Evolutionary conservation across 2,888 invertebrate species (phyloP).

Genomic region (Netelia inedita): DNA sequence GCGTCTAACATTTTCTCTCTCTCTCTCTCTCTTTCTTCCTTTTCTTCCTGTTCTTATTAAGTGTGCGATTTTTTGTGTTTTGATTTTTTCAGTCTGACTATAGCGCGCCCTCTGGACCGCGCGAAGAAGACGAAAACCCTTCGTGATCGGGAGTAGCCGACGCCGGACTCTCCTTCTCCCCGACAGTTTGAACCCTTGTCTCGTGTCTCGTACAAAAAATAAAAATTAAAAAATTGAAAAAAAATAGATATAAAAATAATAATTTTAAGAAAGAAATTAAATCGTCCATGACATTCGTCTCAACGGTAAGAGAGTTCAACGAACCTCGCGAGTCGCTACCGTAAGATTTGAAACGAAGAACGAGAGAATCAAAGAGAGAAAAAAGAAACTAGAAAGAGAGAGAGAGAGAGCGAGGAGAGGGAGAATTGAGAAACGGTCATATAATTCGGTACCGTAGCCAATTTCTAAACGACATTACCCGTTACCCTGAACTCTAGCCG

Average conservation of each 20-base stretch:
- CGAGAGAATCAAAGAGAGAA: not conserved
- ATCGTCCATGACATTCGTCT: not conserved
- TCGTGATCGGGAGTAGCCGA: conserved; percentile 27
- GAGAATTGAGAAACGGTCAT: conserved; percentile 26
- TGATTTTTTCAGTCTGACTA: not conserved
- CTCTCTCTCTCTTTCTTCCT: conserved; percentile 10
- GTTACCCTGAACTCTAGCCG: conserved; percentile 65
- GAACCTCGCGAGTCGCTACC: conserved; percentile 50
- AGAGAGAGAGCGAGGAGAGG: conserved; percentile 6
- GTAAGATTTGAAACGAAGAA: conserved; percentile 45
- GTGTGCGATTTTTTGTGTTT: conserved; percentile 24
- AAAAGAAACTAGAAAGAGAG: not conserved
- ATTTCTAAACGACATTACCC: conserved; percentile 67
- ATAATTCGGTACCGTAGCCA: conserved; percentile 62
- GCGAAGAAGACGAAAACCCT: conserved; percentile 6
- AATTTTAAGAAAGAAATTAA: not conserved
- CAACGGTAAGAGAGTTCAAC: conserved; percentile 30
- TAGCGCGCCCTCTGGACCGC: too few species aligned
- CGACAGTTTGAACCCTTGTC: not conserved
- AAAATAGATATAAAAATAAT: conserved; percentile 1
- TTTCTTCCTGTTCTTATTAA: conserved; percentile 10
- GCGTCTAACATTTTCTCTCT: conserved; percentile 56
- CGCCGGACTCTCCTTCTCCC: conserved; percentile 3
- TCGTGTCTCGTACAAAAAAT: not conserved
- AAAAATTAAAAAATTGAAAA: not conserved